Percentiles rank a stretch among this genome's conserved stretches.
Conservation (phyloP, 2,888 invertebrate species). For the Stramonita haemastoma region DNA sequence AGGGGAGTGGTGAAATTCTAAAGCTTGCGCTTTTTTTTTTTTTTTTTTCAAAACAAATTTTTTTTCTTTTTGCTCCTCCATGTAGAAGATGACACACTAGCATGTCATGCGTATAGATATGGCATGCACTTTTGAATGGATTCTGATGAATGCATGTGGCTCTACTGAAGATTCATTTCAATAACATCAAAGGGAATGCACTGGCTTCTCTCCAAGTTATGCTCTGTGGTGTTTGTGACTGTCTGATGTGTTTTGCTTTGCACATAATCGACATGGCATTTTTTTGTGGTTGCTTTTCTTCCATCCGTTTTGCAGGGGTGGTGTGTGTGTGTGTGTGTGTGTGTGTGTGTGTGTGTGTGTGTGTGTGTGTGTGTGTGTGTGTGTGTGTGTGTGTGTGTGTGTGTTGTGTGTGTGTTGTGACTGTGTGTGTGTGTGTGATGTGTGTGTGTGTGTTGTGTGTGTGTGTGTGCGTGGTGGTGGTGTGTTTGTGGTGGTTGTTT, state of each 20-base stretch:
- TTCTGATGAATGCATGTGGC: neutral
- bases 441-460: neutral
- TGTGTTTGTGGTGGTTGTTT: neutral
- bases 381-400: too few relatives aligned
- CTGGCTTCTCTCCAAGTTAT: neutral
- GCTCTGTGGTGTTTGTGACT: neutral
- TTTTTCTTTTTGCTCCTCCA: neutral
- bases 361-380: neutral
- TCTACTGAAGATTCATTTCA: neutral
- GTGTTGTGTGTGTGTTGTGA: neutral
- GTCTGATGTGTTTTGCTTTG: neutral
- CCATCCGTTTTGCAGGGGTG: neutral
- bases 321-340: neutral
- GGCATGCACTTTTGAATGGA: neutral
- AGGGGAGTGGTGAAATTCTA: too few relatives aligned
- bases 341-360: neutral
- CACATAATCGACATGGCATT: neutral
- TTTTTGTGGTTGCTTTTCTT: too few relatives aligned
- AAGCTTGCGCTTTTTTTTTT: too few relatives aligned
- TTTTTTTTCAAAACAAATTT: too few relatives aligned
- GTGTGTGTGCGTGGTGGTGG: neutral
- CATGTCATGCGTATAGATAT: neutral
- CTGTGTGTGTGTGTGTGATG: too few relatives aligned
- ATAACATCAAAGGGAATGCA: too few relatives aligned
- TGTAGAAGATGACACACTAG: neutral